A percentile compares a stretch with the other conserved stretches of the same genome.
phyloP scores from a whole-genome alignment of 92 coral and sea anemone species.

The Palythoa grandiflora region DNA sequence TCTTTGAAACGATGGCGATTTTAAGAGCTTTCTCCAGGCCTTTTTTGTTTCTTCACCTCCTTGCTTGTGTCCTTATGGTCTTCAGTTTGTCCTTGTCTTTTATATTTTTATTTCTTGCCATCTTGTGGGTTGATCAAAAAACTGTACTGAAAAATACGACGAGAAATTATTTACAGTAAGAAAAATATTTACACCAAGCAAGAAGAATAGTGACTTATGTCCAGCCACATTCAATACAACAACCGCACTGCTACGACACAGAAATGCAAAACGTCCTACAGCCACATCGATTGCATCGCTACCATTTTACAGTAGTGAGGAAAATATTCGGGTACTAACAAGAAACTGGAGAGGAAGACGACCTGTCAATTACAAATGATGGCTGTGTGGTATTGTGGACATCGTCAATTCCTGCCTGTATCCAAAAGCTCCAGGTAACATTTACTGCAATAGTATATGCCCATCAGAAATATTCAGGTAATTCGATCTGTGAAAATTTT shows the following conservation, averaged over 20 bases:
- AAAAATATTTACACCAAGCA: background rate
- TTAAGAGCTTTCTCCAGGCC: slow-evolving; percentile 32
- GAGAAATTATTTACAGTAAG: too few relatives aligned
- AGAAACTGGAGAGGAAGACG: slow-evolving; percentile 41
- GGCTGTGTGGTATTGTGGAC: slow-evolving; percentile 54
- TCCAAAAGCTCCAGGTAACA: slow-evolving; percentile 51
- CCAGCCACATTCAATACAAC: slow-evolving; percentile 49
- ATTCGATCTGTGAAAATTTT: too few relatives aligned
- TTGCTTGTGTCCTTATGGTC: slow-evolving; percentile 15
- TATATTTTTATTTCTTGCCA: slow-evolving; percentile 45
- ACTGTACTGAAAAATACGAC: background rate
- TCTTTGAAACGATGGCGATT: slow-evolving; percentile 4
- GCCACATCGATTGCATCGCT: slow-evolving; percentile 12
- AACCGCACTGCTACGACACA: slow-evolving; percentile 50
- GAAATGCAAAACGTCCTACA: slow-evolving; percentile 38
- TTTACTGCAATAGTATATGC: too few relatives aligned
- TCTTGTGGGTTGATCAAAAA: background rate
- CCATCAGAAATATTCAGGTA: too few relatives aligned
- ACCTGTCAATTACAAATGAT: slow-evolving; percentile 32
- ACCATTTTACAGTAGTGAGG: background rate
- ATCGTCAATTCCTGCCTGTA: slow-evolving; percentile 28
- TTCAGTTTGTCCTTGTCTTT: slow-evolving; percentile 28
- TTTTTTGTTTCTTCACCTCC: slow-evolving; percentile 51
- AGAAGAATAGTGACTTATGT: slow-evolving; percentile 26
- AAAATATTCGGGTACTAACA: too few relatives aligned